phyloP scores from a whole-genome alignment of 1,140 invertebrate species.

The Luehdorfia chinensis region DNA sequence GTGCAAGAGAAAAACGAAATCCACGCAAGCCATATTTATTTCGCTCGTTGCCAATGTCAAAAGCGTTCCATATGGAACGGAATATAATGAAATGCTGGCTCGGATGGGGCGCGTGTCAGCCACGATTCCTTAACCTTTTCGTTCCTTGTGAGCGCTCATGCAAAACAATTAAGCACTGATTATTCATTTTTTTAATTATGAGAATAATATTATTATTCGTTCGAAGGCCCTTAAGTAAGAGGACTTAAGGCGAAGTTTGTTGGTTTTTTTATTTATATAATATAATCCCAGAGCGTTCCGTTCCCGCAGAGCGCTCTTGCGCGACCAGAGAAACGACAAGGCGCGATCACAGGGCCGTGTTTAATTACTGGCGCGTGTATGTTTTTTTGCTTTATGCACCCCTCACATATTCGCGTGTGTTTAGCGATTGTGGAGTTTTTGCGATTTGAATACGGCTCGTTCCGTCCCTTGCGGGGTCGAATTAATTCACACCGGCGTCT shows the following conservation, averaged over 20 bases:
- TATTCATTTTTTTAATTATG: neutral
- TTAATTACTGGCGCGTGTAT: slow-evolving; percentile 68
- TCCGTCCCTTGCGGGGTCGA: slow-evolving; percentile 36
- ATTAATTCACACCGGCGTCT: slow-evolving; percentile 36
- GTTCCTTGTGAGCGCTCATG: slow-evolving; percentile 13
- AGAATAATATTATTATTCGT: slow-evolving; percentile 8
- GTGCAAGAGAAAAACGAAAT: slow-evolving; percentile 46
- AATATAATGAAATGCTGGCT: slow-evolving; percentile 11
- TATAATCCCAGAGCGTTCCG: slow-evolving; percentile 28
- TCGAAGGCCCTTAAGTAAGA: neutral
- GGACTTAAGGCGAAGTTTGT: slow-evolving; percentile 9
- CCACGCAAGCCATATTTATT: slow-evolving; percentile 2
- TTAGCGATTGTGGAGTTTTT: slow-evolving; percentile 3
- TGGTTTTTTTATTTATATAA: slow-evolving; percentile 6
- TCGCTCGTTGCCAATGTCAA: slow-evolving; percentile 15
- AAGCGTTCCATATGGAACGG: neutral
- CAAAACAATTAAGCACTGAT: slow-evolving; percentile 16
- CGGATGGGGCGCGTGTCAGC: slow-evolving; percentile 11
- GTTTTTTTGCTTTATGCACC: slow-evolving; percentile 42
- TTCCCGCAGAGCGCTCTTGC: slow-evolving; percentile 61
- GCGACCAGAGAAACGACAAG: slow-evolving; percentile 36
- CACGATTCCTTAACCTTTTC: slow-evolving; percentile 11
- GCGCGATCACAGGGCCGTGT: slow-evolving; percentile 35
- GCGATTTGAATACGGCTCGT: neutral
- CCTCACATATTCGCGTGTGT: slow-evolving; percentile 6